Conservation (phyloP, 37 sponge, comb jelly and placozoan species). For the Theonella swinhoei region DNA sequence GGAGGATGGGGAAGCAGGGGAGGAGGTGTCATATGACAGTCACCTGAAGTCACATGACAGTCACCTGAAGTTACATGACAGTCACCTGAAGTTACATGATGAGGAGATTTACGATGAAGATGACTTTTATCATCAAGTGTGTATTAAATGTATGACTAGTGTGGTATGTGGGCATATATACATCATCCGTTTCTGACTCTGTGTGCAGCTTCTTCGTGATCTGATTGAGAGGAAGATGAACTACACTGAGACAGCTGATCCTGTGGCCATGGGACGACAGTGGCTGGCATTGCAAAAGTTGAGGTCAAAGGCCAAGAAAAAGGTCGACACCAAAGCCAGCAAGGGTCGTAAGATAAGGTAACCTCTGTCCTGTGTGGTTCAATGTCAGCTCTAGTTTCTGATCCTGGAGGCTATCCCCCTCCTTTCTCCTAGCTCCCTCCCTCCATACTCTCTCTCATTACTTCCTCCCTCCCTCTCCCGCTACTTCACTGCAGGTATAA, state of each 20-base stretch:
- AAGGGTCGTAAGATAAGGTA: slow-evolving; percentile 92
- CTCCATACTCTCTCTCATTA: neutral
- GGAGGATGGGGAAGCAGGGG: slow-evolving; percentile 11
- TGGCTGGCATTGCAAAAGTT: slow-evolving; percentile 85
- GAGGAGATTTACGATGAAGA: slow-evolving; percentile 93
- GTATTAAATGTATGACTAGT: neutral
- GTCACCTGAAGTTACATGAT: slow-evolving; percentile 73
- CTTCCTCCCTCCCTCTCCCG: neutral
- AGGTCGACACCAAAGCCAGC: slow-evolving; percentile 94
- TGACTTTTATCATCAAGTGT: slow-evolving; percentile 95
- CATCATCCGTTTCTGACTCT: neutral
- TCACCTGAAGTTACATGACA: slow-evolving; percentile 48
- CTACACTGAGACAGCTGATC: slow-evolving; percentile 58
- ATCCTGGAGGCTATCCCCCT: neutral
- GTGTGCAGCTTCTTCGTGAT: slow-evolving; percentile 76
- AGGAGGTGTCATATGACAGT: no score
- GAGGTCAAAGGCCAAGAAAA: slow-evolving; percentile 77
- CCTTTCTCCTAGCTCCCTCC: neutral
- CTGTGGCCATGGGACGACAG: slow-evolving; percentile 78
- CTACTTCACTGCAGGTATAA: slow-evolving; percentile 52
- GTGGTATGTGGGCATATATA: neutral
- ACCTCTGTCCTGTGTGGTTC: no score
- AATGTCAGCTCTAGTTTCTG: no score
- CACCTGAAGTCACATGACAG: no score
- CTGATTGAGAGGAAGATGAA: slow-evolving; percentile 79